A percentile compares a stretch with the other conserved stretches of the same genome.
These are phyloP conservation scores for Uria lomvia DNA, from an alignment of 2,113 vertebrate species.

Conservation along the genomic window DNA sequence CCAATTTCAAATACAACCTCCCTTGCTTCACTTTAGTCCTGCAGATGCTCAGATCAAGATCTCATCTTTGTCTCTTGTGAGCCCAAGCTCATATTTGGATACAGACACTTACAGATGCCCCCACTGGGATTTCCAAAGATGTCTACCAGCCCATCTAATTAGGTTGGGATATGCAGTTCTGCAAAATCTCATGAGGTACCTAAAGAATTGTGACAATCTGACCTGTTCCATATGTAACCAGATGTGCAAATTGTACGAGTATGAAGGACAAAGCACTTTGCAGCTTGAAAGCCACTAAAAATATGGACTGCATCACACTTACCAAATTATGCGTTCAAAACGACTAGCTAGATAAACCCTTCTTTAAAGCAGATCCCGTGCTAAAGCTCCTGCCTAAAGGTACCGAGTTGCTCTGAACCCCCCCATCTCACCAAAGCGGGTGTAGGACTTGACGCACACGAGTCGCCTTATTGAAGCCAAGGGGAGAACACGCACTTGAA, in stretches of 20 bases:
- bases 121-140: neutral
- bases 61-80: neutral
- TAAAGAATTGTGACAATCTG: neutral
- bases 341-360: neutral
- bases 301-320: neutral
- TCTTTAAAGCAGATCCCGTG: neutral
- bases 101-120: neutral
- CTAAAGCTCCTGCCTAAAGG: neutral
- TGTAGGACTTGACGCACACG: accelerated
- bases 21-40: neutral
- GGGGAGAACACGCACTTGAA: neutral
- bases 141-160: neutral
- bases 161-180: neutral
- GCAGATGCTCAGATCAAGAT: neutral
- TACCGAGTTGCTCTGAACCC: neutral
- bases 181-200: neutral
- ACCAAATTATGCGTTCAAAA: neutral
- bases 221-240: neutral
- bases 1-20: neutral
- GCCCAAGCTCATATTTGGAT: neutral
- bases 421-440: neutral
- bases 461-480: neutral
- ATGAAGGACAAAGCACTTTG: neutral
- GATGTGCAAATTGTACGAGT: neutral
- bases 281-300: neutral